Base-by-base conservation (phyloP, 2,113 vertebrate genomes). In the Calidris pugnax region DNA sequence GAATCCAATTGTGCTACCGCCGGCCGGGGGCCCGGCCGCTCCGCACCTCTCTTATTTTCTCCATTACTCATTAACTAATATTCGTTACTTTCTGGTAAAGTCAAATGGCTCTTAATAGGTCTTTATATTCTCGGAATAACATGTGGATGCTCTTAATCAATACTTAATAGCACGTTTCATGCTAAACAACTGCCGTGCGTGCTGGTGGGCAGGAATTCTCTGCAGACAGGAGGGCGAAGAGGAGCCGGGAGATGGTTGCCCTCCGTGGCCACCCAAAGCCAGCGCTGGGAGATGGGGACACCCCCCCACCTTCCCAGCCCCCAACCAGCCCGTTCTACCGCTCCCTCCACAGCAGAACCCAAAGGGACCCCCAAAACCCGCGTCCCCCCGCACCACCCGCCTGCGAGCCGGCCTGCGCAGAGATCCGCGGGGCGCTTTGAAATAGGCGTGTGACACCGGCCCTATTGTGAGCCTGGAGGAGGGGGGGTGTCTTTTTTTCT, bases 91-190 rank as follows among this genome's bases (percentile, higher is more conserved):
- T 96, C 95, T 95, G 92, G 39, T 90, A 75, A 96, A 94, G 97
- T 93, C 97, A 97, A 95, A 94, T 68, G 94, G 79, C 51, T 78
- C 88, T 95, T 94, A 95, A 87, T 94, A 88, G 92, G 87, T 71
- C 77, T 96, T 93, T 86, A 88, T 86, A 88, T 96, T 95, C 94
- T 95, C 89, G 76, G 81, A 95, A 96, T 66, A 91, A 87, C 81
- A 72, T 77, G 92, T 77, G 92, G 94, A 95, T 86, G 66, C 28
- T 91, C 95, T 94, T 96, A 93, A 92, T 97, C 97, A 90, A 94
- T 96, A 94, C 89, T 93, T 89, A 95, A 92, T 88, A 91, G 87
- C 85, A 87, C 72, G 45, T 76, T 92, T 67, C 81, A 17, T 50
- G 64, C 88, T 80, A 80, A 87, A 89, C 71, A 68, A 85, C 92